Conservation (phyloP, 2,797 vertebrate genomes). For the Phalloptychus januarius region DNA sequence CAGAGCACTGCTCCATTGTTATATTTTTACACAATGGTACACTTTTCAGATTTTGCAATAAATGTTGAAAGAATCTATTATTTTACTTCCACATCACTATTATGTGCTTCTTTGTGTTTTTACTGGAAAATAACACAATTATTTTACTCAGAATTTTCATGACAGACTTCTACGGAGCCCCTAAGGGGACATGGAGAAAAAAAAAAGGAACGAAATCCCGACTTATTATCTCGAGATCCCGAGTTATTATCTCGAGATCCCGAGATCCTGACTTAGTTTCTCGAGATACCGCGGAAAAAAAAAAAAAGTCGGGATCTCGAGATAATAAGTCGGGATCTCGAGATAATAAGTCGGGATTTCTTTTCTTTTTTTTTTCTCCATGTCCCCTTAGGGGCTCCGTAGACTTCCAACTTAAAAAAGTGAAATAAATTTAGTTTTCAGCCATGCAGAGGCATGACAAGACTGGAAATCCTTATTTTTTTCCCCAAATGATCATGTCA, state of each 20-base stretch:
- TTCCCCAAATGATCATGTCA: background rate
- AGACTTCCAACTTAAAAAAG: slow-evolving; percentile 4
- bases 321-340: too few relatives aligned
- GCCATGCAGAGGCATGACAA: slow-evolving; percentile 6
- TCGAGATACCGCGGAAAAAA: too few relatives aligned
- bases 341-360: too few relatives aligned
- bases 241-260: too few relatives aligned
- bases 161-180: slow-evolving; percentile 24
- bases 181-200: too few relatives aligned
- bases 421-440: slow-evolving; percentile 13
- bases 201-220: too few relatives aligned
- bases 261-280: too few relatives aligned
- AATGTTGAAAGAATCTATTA: background rate
- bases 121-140: background rate
- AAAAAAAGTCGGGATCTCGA: too few relatives aligned
- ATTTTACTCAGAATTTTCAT: background rate
- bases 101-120: background rate
- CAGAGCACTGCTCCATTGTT: background rate
- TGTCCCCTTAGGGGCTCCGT: too few relatives aligned
- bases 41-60: background rate
- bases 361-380: too few relatives aligned
- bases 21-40: background rate
- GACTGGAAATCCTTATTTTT: background rate
- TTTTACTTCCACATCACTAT: background rate
- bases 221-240: too few relatives aligned